These are phyloP conservation scores for Entelurus aequoreus DNA, from an alignment of 2,113 vertebrate species.

Conservation along the genomic window DNA sequence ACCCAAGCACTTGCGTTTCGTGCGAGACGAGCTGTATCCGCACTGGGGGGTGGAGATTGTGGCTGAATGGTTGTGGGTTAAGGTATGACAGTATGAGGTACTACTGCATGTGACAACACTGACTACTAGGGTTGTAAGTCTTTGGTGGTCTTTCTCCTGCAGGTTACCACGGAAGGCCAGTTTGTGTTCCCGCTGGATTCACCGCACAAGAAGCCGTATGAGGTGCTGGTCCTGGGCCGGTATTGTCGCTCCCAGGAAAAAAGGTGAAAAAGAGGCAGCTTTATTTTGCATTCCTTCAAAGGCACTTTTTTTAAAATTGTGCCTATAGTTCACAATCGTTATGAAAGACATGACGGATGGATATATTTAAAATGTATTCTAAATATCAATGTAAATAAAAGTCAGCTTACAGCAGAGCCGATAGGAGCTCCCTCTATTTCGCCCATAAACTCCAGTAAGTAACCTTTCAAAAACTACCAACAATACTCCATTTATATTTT, in stretches of 20 bases:
- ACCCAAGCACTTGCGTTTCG: constrained; percentile 82
- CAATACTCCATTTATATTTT: too few species aligned
- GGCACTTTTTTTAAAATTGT: too few species aligned
- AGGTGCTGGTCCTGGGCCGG: constrained; percentile 84
- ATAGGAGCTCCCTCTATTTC: too few species aligned
- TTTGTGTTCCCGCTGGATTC: constrained; percentile 94
- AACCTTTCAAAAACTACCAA: too few species aligned
- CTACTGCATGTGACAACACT: neutral
- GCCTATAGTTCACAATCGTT: too few species aligned
- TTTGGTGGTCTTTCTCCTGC: neutral
- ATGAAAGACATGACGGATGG: too few species aligned
- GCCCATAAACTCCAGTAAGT: too few species aligned
- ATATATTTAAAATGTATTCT: too few species aligned
- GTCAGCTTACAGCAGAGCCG: too few species aligned
- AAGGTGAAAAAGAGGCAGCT: neutral
- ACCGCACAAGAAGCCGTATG: constrained; percentile 92
- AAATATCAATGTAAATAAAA: too few species aligned
- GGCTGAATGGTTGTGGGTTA: constrained; percentile 94
- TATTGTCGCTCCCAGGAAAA: constrained; percentile 29
- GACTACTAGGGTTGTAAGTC: neutral
- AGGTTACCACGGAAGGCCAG: constrained; percentile 87
- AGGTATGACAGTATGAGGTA: constrained; percentile 68
- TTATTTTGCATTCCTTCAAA: too few species aligned
- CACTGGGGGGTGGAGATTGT: constrained; percentile 81
- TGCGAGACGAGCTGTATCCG: constrained; percentile 88